A percentile compares a stretch with the other conserved stretches of the same genome.
Conservation (phyloP, 2,888 invertebrate species). For the Onchidella celtica region DNA sequence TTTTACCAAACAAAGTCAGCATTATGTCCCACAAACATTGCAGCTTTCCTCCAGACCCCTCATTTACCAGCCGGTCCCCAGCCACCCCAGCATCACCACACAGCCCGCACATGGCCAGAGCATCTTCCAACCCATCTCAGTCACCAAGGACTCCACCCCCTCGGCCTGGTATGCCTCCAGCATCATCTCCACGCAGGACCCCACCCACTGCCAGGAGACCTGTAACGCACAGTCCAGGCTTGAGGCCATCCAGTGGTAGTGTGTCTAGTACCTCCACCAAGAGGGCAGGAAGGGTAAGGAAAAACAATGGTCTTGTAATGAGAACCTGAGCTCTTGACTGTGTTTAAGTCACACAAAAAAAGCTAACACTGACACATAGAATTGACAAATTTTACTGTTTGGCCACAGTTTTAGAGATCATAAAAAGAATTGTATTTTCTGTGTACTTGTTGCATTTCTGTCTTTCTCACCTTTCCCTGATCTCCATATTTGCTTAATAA, state of each 20-base stretch:
- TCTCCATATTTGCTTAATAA: neutral
- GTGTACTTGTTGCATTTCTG: neutral
- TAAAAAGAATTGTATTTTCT: neutral
- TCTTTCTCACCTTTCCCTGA: neutral
- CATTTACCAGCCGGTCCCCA: neutral
- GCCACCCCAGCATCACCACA: conserved; percentile 25
- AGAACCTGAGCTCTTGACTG: too few relatives aligned
- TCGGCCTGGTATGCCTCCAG: conserved; percentile 23
- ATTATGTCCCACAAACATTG: too few relatives aligned
- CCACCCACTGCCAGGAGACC: conserved; percentile 35
- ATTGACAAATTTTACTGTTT: too few relatives aligned
- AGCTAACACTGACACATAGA: too few relatives aligned
- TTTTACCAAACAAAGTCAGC: too few relatives aligned
- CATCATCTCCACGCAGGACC: conserved; percentile 18
- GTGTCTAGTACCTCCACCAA: conserved; percentile 54
- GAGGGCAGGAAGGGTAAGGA: conserved; percentile 52
- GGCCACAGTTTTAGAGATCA: neutral
- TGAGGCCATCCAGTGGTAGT: conserved; percentile 49
- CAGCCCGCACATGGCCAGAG: conserved; percentile 27
- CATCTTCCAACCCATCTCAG: conserved; percentile 24
- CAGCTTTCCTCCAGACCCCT: conserved; percentile 17
- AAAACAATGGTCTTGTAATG: too few relatives aligned
- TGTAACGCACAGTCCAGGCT: conserved; percentile 19
- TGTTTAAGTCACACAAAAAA: too few relatives aligned
- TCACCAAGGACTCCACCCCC: conserved; percentile 40